Evolutionary conservation across 2,797 vertebrate species (phyloP).

Genomic region (Megaceryle alcyon): DNA sequence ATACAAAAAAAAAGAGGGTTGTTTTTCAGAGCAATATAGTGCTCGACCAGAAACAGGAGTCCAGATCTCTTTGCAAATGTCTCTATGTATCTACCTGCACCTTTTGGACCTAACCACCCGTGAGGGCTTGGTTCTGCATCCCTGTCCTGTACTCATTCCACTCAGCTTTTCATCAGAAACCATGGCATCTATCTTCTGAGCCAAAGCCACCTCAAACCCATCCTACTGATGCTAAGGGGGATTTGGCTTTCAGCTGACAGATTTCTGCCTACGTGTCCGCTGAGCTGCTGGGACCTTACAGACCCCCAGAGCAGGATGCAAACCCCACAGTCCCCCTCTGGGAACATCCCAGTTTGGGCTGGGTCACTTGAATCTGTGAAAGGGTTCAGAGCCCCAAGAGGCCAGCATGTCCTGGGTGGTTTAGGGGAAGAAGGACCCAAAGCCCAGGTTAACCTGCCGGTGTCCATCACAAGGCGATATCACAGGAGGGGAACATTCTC

Average conservation of each 20-base stretch:
- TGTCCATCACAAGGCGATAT: background rate
- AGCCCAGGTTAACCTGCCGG: background rate
- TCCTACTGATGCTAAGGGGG: background rate
- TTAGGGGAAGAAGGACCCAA: background rate
- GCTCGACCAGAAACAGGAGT: background rate
- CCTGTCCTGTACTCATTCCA: background rate
- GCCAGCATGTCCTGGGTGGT: background rate
- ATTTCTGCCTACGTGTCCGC: background rate
- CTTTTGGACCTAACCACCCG: background rate
- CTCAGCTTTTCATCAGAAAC: background rate
- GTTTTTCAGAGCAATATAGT: background rate
- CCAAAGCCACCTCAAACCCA: background rate
- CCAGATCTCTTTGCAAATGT: background rate
- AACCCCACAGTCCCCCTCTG: accelerated
- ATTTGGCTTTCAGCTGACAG: background rate
- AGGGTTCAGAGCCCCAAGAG: background rate
- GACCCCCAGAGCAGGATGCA: accelerated
- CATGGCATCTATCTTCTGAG: background rate
- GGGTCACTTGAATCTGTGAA: background rate
- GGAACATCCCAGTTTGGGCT: background rate
- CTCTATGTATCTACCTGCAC: background rate
- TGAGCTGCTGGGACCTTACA: background rate
- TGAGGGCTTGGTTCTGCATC: background rate
- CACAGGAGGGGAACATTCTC: background rate
- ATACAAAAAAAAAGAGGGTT: background rate